Evolutionary conservation across 2,113 vertebrate genomes (phyloP), one percentile per base, ranked within the genome.

Genomic region (Motacilla alba): DNA sequence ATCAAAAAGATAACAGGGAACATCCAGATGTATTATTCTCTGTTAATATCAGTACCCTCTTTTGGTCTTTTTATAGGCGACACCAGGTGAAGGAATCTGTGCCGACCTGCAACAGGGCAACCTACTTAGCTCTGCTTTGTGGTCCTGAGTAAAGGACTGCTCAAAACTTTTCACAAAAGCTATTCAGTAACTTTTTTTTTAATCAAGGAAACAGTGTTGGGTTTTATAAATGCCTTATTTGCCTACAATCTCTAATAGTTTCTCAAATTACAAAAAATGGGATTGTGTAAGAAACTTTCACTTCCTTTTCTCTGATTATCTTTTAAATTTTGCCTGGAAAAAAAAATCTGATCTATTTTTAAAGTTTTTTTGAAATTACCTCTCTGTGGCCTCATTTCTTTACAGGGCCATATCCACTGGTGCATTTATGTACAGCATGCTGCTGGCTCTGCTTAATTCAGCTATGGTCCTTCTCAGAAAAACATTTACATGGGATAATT

Each of bases 51-150:
- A 33, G 15, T 85, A 56, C 33, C 30, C 28, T 67, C 85, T 93
- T 92, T 92, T 87, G 67, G 76, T 94, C 94, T 96, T 94, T 93
- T 93, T 89, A 72, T 93, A 96, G 90, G 62, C 0, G 7, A 81
- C 60, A 59, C 68, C 60, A 63, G 80, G 72, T 28, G 64, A 95
- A 95, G 90, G 72, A 95, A 95, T 94, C 87, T 83, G 87, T 94
- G 92, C 70, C 3, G 1, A 72, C 85, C 82, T 93, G 88, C 90
- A 95, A 64, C 83, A 87, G 90, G 89, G 95, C 94, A 97, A 92
- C 95, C 93, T 95, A 95, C 93, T 96, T 96, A 89, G 90, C 90
- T 93, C 33, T 79, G 85, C 93, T 96, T 96, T 96, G 93, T 94
- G 93, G 44, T 64, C 83, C 66, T 64, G 33, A 93, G 87, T 46